phyloP scores from a whole-genome alignment of 2,888 invertebrate species.

The Fissipunctia ypsillon region DNA sequence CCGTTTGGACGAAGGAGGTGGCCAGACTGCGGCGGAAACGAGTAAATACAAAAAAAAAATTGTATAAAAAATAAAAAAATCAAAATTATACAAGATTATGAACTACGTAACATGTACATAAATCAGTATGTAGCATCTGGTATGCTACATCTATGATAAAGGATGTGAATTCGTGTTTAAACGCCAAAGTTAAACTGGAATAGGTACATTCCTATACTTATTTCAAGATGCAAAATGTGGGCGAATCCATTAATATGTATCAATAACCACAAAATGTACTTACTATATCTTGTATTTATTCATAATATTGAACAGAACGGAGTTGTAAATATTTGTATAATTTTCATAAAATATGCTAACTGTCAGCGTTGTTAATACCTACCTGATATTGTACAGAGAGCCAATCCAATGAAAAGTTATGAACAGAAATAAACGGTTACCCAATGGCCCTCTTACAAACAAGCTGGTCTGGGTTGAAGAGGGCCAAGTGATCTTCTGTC shows the following conservation, averaged over 20 bases:
- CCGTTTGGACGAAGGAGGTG: conserved; percentile 15
- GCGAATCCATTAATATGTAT: conserved; percentile 12
- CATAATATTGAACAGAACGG: conserved; percentile 31
- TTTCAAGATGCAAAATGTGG: conserved; percentile 19
- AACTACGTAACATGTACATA: conserved; percentile 43
- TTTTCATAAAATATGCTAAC: conserved; percentile 19
- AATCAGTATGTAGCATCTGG: conserved; percentile 15
- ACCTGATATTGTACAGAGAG: neutral
- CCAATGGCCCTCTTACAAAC: conserved; percentile 15
- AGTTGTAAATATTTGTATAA: conserved; percentile 58
- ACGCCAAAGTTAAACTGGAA: conserved; percentile 24
- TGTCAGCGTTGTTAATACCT: conserved; percentile 41
- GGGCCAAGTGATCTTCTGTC: conserved; percentile 10
- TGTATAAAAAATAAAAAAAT: neutral
- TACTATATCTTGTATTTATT: conserved; percentile 55
- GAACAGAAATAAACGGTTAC: neutral
- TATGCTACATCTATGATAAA: conserved; percentile 17
- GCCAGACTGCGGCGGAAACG: conserved; percentile 16
- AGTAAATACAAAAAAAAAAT: conserved; percentile 13
- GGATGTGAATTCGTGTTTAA: conserved; percentile 19
- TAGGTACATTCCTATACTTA: neutral
- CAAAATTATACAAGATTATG: conserved; percentile 16
- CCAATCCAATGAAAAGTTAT: neutral
- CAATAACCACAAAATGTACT: conserved; percentile 49
- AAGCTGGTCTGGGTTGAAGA: conserved; percentile 31